Conservation (phyloP, 2,888 invertebrate genomes). For the Tipula vernalis region DNA sequence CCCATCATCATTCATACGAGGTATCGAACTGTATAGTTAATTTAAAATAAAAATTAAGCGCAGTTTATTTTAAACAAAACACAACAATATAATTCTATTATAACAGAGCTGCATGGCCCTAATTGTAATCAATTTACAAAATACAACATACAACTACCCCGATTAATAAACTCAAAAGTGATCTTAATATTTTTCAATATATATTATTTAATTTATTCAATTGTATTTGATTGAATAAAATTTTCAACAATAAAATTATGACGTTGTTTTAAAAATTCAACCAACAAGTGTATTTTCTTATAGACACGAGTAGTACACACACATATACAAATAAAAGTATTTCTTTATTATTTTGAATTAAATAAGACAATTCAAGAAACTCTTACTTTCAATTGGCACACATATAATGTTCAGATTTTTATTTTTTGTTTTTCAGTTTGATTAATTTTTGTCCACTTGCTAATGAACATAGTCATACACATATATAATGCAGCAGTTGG, state of each 20-base stretch:
- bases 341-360: neutral
- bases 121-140: neutral
- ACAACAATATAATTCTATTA: neutral
- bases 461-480: neutral
- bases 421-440: neutral
- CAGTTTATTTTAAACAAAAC: neutral
- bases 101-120: neutral
- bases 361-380: slow-evolving; percentile 6
- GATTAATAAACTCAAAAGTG: neutral
- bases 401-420: neutral
- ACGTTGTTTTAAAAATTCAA: slow-evolving; percentile 6
- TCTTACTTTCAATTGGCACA: slow-evolving; percentile 10
- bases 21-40: neutral
- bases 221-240: slow-evolving; percentile 10
- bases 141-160: neutral
- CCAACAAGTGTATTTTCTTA: neutral
- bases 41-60: neutral
- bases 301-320: neutral
- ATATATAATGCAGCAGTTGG: neutral
- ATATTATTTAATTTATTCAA: slow-evolving; percentile 9
- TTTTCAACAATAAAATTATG: slow-evolving; percentile 9
- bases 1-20: neutral
- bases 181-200: neutral
- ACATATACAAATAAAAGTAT: neutral
- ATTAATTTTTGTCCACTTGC: neutral